Evolutionary conservation across 2,113 vertebrate genomes (phyloP), one percentile per base, ranked within the genome.

Genomic region (Psephotus haematonotus): DNA sequence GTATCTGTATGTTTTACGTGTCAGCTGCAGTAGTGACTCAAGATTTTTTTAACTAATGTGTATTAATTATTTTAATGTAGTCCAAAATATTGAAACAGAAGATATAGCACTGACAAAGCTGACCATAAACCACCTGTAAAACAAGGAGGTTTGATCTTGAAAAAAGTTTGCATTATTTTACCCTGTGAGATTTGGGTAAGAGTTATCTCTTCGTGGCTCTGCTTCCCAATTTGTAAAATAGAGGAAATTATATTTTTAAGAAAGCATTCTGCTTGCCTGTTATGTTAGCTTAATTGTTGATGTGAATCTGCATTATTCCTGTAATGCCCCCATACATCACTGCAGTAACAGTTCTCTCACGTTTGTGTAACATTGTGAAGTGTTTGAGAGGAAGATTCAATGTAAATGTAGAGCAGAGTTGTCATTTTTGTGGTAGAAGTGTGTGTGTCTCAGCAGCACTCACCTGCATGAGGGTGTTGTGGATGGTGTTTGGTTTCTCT

Each of bases 401-500:
- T 27, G 23, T 11, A 80, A 49, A 59, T 9, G 15, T 6, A 74
- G 37, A 63, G 39, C 52, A 79, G 63, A 76, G 3, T 28, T 90
- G 82, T 43, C 14, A 2, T 9, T 63, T 63, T 17, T 33, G 7
- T 18, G 49, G n/a, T 12, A 52, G 41, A 7, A 27, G 8, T 17
- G 3, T 20, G 8, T 33, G 22, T n/a, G 35, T 44, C 27, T 24
- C 41, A 72, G 63, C 7, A 14, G 57, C 6, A 14, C 3, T 0
- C 10, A 11, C 44, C 1, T 2, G 1, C 1, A 3, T 0, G 0
- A 71, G 27, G 6, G 12, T 64, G 35, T 13, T 27, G n/a, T 46
- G 43, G 17, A 39, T 47, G 33, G 3, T 28, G 68, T 15, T 24
- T 0, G 1, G 7, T 64, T 72, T 82, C 70, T 64, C 52, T 33